Base-by-base conservation (phyloP, 2,113 vertebrate species). In the Halcyon malimbica region DNA sequence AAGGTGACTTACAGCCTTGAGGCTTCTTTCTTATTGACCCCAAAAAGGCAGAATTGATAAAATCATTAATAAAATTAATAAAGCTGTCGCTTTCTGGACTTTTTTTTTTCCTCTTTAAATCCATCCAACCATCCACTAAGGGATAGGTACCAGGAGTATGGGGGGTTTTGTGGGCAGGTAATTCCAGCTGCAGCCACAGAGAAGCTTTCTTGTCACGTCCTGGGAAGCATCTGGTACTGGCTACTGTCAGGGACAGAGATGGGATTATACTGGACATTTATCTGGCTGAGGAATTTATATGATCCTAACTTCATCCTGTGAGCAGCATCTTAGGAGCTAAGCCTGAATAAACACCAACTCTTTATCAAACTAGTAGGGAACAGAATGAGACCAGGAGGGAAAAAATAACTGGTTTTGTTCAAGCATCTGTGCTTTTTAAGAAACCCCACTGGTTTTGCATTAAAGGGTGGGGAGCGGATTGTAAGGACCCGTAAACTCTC, bases 141-240 rank as follows among this genome's bases (percentile, higher is more conserved):
- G 3, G 35, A 18, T 11, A 19, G 53, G 37, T 28, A 39, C 10
- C 10, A 39, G 48, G 48, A 71, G 37, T 2, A 4, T 1, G 7
- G 11, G 31, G 51, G 31, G 6, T 19, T 25, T 84, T 50, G 28
- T 23, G 63, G n/a, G 37, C 57, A 76, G 85, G 78, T 83, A 46
- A 73, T 91, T 83, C 62, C 87, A 7, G 16, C 42, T 35, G 54
- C 57, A 89, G 60, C 11, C 0, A 0, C 0, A 1, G 31, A 0
- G 5, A 56, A 70, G 10, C 2, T 79, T 83, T 71, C 25, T 50
- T 10, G 4, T 71, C 63, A 5, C 70, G 35, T 54, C 75, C 67
- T 6, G 3, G 69, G 81, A 75, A 87, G 26, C 14, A 5, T 56
- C 81, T 65, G 86, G 56, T 39, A 2, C 48, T 91, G 80, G 74